Evolutionary conservation across 2,113 vertebrate genomes (phyloP).

Genomic region (Bubo blakistoni): DNA sequence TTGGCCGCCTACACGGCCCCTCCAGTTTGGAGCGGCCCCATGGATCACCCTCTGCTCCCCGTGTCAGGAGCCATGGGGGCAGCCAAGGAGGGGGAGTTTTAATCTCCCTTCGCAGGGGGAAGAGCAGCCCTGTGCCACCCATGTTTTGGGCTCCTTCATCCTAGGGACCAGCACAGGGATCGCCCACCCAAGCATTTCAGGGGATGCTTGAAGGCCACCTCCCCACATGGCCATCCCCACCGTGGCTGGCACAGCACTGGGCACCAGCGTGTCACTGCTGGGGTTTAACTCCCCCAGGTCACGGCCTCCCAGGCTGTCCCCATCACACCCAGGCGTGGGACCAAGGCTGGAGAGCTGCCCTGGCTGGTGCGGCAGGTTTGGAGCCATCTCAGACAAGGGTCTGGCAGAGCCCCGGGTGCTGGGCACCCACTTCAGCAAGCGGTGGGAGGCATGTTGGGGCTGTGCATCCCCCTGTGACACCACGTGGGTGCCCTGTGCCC

Average conservation of each 20-base stretch:
- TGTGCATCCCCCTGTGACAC: background rate
- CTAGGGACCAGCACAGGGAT: rapidly evolving
- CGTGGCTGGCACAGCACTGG: background rate
- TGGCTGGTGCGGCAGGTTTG: background rate
- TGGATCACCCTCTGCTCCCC: background rate
- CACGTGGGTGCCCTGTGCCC: rapidly evolving
- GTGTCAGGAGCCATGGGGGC: background rate
- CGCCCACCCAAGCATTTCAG: rapidly evolving
- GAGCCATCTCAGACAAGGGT: background rate
- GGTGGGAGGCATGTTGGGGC: rapidly evolving
- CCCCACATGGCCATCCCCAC: rapidly evolving
- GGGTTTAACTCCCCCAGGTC: background rate
- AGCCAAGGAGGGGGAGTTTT: background rate
- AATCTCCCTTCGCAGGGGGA: rapidly evolving
- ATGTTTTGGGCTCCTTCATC: background rate
- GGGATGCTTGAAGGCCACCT: background rate
- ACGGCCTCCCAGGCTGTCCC: background rate
- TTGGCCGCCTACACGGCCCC: background rate
- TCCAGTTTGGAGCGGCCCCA: background rate
- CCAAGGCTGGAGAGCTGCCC: background rate
- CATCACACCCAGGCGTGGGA: rapidly evolving
- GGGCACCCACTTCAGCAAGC: background rate
- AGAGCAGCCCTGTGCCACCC: background rate
- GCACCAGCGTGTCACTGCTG: rapidly evolving
- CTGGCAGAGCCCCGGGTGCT: background rate